Evolutionary conservation across 2,113 vertebrate genomes (phyloP).

Genomic region (Tapirus terrestris): DNA sequence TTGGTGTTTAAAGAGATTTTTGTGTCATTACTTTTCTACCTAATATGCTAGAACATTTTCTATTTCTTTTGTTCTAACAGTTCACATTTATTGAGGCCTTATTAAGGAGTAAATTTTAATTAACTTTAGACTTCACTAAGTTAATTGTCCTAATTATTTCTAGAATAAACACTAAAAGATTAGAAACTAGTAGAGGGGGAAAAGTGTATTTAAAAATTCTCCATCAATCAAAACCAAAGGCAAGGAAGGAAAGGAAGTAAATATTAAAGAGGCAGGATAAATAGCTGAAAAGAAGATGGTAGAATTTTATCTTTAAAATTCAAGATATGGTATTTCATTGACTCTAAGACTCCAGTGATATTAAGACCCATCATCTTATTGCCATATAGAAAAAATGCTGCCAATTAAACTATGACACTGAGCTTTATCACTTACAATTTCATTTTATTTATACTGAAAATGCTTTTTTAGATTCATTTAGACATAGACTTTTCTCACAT

Average conservation of each 20-base stretch:
- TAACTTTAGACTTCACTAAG: not conserved
- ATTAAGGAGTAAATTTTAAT: slow-evolving; percentile 44
- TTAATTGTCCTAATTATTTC: slow-evolving; percentile 25
- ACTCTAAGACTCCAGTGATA: not conserved
- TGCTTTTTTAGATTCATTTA: slow-evolving; percentile 30
- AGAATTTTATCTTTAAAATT: slow-evolving; percentile 2
- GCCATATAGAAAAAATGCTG: not conserved
- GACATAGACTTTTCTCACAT: slow-evolving; percentile 19
- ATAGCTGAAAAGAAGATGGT: not conserved
- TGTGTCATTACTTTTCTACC: not conserved
- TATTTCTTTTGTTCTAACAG: not conserved
- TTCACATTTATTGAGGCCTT: slow-evolving; percentile 13
- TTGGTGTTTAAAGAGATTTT: slow-evolving; percentile 54
- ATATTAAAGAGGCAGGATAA: not conserved
- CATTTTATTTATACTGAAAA: not conserved
- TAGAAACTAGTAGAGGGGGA: not conserved
- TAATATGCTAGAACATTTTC: not conserved
- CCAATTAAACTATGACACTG: not conserved
- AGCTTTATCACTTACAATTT: not conserved
- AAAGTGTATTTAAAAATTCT: not conserved
- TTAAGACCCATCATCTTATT: not conserved
- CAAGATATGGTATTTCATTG: not conserved
- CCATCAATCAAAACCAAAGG: not conserved
- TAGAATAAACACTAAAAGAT: slow-evolving; percentile 44
- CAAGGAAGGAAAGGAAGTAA: slow-evolving; percentile 1